Evolutionary conservation across 2,113 vertebrate species (phyloP).

Genomic region (Excalfactoria chinensis): DNA sequence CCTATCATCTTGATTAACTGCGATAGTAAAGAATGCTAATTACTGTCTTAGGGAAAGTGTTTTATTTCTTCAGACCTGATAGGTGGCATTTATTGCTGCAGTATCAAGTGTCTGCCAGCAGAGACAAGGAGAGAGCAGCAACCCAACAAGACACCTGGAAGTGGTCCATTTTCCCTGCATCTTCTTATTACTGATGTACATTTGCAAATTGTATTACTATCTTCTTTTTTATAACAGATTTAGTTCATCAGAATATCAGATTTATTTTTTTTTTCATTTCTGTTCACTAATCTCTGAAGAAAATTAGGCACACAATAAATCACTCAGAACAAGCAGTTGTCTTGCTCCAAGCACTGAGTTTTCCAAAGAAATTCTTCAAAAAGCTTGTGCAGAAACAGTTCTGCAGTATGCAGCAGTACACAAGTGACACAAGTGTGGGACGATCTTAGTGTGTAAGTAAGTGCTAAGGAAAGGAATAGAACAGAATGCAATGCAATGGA

Average conservation of each 20-base stretch:
- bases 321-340: not conserved
- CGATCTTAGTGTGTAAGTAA: not conserved
- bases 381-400: not conserved
- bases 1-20: constrained; percentile 57
- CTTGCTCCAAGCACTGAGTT: not conserved
- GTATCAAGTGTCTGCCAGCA: constrained; percentile 70
- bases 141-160: constrained; percentile 69
- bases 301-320: not conserved
- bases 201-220: not conserved
- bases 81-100: constrained; percentile 52
- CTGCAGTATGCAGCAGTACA: not conserved
- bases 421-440: not conserved
- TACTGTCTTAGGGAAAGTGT: constrained; percentile 59
- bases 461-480: not conserved
- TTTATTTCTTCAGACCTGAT: constrained; percentile 65
- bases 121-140: not conserved
- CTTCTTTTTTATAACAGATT: not conserved
- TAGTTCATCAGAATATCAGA: not conserved
- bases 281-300: not conserved
- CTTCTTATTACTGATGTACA: not conserved
- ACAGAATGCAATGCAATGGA: no score
- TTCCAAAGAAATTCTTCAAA: not conserved
- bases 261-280: not conserved
- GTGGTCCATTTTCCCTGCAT: not conserved
- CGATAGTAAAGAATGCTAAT: constrained; percentile 73